These are phyloP conservation scores for Trichechus manatus DNA, from an alignment of 2,113 vertebrate genomes.

Conservation along the genomic window DNA sequence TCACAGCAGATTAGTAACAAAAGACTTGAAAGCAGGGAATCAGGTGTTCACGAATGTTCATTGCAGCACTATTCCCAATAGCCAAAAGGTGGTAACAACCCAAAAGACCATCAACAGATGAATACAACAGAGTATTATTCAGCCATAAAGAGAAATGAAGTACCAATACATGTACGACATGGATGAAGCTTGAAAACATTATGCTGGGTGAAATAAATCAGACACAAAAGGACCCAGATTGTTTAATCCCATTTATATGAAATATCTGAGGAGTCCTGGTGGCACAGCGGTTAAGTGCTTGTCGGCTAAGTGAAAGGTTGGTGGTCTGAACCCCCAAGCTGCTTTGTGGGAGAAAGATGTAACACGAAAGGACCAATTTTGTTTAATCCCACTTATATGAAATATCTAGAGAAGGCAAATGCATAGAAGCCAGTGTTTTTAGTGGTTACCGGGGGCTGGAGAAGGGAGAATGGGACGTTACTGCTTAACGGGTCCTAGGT, in stretches of 20 bases:
- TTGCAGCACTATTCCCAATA: background rate
- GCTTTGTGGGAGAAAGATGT: background rate
- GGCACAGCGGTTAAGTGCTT: background rate
- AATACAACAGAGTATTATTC: background rate
- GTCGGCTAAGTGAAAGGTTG: background rate
- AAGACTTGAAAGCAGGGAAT: background rate
- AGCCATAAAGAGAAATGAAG: background rate
- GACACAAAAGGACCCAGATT: background rate
- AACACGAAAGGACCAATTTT: background rate
- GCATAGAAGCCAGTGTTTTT: background rate
- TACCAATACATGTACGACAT: background rate
- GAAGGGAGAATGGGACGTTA: background rate
- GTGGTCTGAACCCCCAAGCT: background rate
- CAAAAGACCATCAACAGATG: background rate
- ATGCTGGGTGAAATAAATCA: background rate
- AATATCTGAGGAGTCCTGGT: too few species aligned
- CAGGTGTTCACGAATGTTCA: background rate
- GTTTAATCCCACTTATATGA: background rate
- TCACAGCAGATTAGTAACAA: slow-evolving; percentile 43
- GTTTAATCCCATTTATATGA: too few species aligned
- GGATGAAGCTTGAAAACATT: too few species aligned
- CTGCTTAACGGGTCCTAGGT: background rate
- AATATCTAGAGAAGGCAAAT: background rate
- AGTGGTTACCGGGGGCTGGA: background rate
- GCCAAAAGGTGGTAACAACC: background rate